These are phyloP conservation scores for mouse (Mus musculus) DNA, from an alignment of 2,113 vertebrate species.

Conservation along the genomic window DNA sequence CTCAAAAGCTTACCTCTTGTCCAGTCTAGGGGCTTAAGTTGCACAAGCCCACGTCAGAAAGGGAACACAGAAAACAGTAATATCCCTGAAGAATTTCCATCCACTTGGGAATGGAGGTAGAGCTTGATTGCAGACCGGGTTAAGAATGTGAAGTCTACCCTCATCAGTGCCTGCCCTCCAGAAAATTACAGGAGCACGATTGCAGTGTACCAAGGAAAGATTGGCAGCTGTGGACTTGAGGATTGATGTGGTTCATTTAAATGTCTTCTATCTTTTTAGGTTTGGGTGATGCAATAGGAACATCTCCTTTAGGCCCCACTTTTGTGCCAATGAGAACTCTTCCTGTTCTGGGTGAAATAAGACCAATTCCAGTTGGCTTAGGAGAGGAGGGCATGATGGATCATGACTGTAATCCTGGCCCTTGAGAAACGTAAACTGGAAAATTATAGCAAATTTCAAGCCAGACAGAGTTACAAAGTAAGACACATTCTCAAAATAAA, in stretches of 20 bases:
- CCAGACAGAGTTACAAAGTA: neutral
- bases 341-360: slow-evolving; percentile 42
- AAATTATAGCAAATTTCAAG: neutral
- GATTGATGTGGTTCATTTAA: slow-evolving; percentile 31
- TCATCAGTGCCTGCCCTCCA: neutral
- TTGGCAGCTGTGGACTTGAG: slow-evolving; percentile 32
- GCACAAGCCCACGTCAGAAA: slow-evolving; percentile 6
- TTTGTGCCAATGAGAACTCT: neutral
- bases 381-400: neutral
- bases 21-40: slow-evolving; percentile 50
- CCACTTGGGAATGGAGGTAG: neutral
- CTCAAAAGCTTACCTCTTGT: slow-evolving; percentile 75
- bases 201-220: slow-evolving; percentile 6
- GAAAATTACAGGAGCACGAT: slow-evolving; percentile 54
- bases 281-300: neutral
- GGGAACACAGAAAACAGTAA: slow-evolving; percentile 33
- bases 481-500: neutral
- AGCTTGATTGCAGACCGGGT: slow-evolving; percentile 32
- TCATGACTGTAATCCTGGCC: too few relatives aligned
- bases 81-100: slow-evolving; percentile 2
- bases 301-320: neutral
- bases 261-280: slow-evolving; percentile 2
- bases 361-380: neutral
- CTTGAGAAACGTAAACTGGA: neutral
- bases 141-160: neutral